Base-by-base conservation (phyloP, 2,113 vertebrate species). In the Spea multiplicata region DNA sequence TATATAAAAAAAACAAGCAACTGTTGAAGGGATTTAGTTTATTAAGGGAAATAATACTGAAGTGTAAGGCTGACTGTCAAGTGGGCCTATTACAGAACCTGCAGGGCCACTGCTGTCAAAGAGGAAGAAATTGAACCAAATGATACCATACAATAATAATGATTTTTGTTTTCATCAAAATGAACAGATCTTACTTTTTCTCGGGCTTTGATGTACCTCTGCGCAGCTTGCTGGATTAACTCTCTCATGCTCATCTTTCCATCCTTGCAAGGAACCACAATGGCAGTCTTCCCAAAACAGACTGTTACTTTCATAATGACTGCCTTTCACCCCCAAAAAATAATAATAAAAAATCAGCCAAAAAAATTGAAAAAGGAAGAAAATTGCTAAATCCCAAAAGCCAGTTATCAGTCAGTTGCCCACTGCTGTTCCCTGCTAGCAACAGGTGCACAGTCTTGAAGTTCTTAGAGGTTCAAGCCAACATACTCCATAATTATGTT, bases 251-350 rank as follows among this genome's bases (percentile, higher is more conserved):
- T 95, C 75, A 92, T 87, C 93, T 92, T 95, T n/a, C 94, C 96
- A 13, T 96, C 93, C 83, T 94, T 95, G 86, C 96, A 97, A 52
- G 96, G 96, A 10, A 98, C 96, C 75, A 98, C 96, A 81, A 98
- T 95, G 71, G 94, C 92, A 0, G 95, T 97, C 86, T 91, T 86
- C 81, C 96, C 96, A 84, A 98, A 98, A 48, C 90, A 95, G 76
- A 98, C 96, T 0, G 96, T 98, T 88, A 98, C 96, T 90, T 98
- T 98, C 96, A 98, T 98, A 0, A 30, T 44, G 55, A 30, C 30
- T 30, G 30, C 30, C 55, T n/a, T 44, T 75, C 71, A 30, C 50
- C n/a, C n/a, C n/a, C 64, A 70, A 50, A 78, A 30, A 46, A 72
- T 14, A 44, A 53, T 10, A 3, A 48, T 9, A 53, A 53, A 13